Evolutionary conservation across 2,113 vertebrate genomes (phyloP), one percentile per base, ranked within the genome.

Genomic region (Apaloderma vittatum): DNA sequence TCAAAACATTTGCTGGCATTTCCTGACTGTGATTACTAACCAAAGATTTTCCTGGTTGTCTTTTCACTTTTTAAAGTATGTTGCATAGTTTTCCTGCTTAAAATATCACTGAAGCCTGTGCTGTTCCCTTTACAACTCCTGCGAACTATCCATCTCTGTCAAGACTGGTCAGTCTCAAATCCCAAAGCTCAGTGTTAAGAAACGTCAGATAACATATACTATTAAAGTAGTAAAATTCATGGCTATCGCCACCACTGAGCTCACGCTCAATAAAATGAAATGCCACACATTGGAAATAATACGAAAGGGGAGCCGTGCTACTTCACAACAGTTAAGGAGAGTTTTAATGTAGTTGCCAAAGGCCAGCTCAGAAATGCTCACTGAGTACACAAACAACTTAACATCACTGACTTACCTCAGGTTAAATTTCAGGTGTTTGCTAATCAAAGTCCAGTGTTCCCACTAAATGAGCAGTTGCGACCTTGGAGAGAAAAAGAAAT

Each of bases 1-100:
- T 96, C 79, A 66, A 96, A 90, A 65, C 73, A 94, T 59, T 92
- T 90, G 92, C 88, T 66, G 74, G 81, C 78, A 92, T 94, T 93
- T 96, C 72, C 59, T 81, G 70, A 76, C 52, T 86, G 1, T 93
- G 95, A 78, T 34, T 86, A 94, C 57, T 88, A 87, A 88, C 77
- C 65, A 27, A 94, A 86, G 58, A 89, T 84, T 94, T 84, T 45
- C 24, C 59, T 77, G 36, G 61, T 54, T 66, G 57, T 78, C 79
- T 94, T 67, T 83, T 77, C 85, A 79, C 88, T 88, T 93, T 81
- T 92, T 36, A 36, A 93, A 94, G 77, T 71, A 62, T 37, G 15
- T 65, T 84, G 70, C 52, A 11, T 58, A 94, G 75, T 82, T 85
- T 82, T 66, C 74, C 79, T 52, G 26, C 72, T 77, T 84, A 83